Evolutionary conservation across 2,797 vertebrate genomes (phyloP).

Genomic region (Anguilla obscura): DNA sequence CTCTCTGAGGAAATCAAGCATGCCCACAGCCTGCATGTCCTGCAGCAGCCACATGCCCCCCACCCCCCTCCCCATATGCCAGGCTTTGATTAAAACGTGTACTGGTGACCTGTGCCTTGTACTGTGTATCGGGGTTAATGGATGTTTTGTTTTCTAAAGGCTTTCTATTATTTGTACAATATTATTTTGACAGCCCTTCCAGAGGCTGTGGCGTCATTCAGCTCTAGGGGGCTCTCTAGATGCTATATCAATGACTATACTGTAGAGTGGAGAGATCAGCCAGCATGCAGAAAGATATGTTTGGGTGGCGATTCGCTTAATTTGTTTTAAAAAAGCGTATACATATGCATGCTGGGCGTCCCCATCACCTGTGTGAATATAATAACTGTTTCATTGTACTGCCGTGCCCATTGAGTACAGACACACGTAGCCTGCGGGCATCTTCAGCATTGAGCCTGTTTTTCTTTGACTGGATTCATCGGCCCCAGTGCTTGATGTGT

Average conservation of each 20-base stretch:
- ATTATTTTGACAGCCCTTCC: background rate
- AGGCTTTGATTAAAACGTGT: slow-evolving; percentile 8
- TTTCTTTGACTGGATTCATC: background rate
- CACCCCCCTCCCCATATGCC: background rate
- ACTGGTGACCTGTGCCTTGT: background rate
- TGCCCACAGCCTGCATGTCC: background rate
- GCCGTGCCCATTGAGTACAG: background rate
- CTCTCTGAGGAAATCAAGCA: background rate
- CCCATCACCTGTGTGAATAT: background rate
- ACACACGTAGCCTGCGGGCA: background rate
- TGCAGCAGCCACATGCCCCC: background rate
- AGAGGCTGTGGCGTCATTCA: background rate
- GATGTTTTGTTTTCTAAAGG: slow-evolving; percentile 5
- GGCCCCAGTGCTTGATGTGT: background rate
- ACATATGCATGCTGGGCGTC: background rate
- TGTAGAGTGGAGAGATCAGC: background rate
- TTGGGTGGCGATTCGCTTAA: background rate
- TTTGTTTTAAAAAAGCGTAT: background rate
- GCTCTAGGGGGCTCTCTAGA: background rate
- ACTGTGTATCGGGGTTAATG: background rate
- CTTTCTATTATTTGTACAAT: background rate
- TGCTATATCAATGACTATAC: background rate
- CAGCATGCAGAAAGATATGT: background rate
- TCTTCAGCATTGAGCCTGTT: background rate
- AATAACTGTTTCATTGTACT: background rate